These are phyloP conservation scores for Eupithecia inturbata DNA, from an alignment of 2,888 invertebrate genomes.

Conservation along the genomic window DNA sequence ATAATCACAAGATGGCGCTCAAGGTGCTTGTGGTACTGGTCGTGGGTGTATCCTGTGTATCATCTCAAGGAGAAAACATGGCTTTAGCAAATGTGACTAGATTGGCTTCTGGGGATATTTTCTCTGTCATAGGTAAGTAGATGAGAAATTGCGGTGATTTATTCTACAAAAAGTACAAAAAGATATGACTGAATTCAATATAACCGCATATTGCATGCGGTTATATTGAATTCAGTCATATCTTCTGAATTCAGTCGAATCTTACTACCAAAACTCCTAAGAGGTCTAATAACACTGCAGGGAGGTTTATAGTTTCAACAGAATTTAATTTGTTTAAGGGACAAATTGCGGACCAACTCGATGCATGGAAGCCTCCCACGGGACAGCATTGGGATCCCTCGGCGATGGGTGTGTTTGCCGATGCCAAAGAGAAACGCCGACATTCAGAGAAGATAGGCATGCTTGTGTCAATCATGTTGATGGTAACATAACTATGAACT, in stretches of 20 bases:
- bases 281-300: not conserved
- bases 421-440: slow-evolving; percentile 86
- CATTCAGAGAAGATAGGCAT: slow-evolving; percentile 89
- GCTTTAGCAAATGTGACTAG: slow-evolving; percentile 82
- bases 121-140: slow-evolving; percentile 81
- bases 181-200: not conserved
- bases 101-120: slow-evolving; percentile 85
- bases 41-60: slow-evolving; percentile 48
- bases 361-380: slow-evolving; percentile 87
- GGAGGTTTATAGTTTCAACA: not conserved
- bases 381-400: slow-evolving; percentile 82
- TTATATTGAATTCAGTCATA: too few relatives aligned
- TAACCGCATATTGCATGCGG: too few relatives aligned
- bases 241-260: too few relatives aligned
- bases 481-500: slow-evolving; percentile 74
- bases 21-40: slow-evolving; percentile 55
- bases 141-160: too few relatives aligned
- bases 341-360: slow-evolving; percentile 85
- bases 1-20: slow-evolving; percentile 64
- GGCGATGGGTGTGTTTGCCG: slow-evolving; percentile 86
- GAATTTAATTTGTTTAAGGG: slow-evolving; percentile 61
- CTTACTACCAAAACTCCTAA: not conserved
- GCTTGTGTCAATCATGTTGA: slow-evolving; percentile 89
- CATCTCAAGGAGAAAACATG: slow-evolving; percentile 67
- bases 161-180: slow-evolving; percentile 2